Percentiles rank a stretch among this genome's conserved stretches.
These are phyloP conservation scores for Eristalis arbustorum DNA, from an alignment of 2,888 invertebrate species.

Conservation along the genomic window DNA sequence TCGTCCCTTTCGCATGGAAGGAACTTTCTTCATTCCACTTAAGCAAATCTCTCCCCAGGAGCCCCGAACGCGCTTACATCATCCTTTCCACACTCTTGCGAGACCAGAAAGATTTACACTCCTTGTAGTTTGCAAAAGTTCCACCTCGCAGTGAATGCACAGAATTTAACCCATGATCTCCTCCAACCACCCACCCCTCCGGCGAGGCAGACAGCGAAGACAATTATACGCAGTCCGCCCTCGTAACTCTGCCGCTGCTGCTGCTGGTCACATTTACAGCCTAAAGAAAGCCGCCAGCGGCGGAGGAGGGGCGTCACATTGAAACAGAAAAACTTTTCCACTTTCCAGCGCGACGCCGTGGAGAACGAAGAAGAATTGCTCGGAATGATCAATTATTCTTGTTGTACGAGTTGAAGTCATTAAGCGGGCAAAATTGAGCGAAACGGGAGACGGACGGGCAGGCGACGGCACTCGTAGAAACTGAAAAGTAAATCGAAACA, in stretches of 20 bases:
- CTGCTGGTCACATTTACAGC: conserved; percentile 12
- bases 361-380: conserved; percentile 18
- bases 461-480: background rate
- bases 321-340: conserved; percentile 59
- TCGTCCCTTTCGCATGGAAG: conserved; percentile 33
- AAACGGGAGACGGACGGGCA: background rate
- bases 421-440: conserved; percentile 22
- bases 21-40: conserved; percentile 60
- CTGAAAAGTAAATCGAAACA: conserved; percentile 50
- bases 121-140: conserved; percentile 58
- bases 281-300: conserved; percentile 41
- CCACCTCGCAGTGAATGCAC: conserved; percentile 49
- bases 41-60: conserved; percentile 6
- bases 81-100: conserved; percentile 41
- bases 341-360: background rate
- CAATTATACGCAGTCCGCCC: conserved; percentile 10
- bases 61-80: conserved; percentile 42
- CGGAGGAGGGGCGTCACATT: conserved; percentile 20
- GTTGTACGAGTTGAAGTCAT: conserved; percentile 61
- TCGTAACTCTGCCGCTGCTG: background rate
- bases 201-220: conserved; percentile 28
- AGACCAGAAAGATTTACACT: conserved; percentile 58
- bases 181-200: conserved; percentile 7
- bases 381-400: conserved; percentile 66
- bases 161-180: conserved; percentile 10